These are phyloP conservation scores for Pelagia noctiluca DNA, from an alignment of 30 jellyfish, hydroid and myxozoan species.

Conservation along the genomic window DNA sequence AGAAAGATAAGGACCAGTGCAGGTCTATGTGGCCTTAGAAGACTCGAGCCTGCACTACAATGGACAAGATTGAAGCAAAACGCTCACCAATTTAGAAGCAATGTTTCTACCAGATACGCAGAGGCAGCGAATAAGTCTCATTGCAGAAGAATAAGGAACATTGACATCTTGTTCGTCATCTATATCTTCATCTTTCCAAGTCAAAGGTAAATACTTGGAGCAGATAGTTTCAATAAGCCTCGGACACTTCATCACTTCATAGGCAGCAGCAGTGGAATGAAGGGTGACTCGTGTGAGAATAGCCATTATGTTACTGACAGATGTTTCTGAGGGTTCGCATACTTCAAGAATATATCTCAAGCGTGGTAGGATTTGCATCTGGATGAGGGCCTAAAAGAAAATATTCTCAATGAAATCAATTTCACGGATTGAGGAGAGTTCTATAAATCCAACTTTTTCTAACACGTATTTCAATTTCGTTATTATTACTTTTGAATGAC, in stretches of 20 bases:
- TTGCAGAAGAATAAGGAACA: slow-evolving; percentile 31
- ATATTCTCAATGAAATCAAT: not conserved
- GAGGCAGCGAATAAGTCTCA: slow-evolving; percentile 64
- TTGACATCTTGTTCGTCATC: not conserved
- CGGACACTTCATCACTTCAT: slow-evolving; percentile 79
- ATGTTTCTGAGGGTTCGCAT: slow-evolving; percentile 59
- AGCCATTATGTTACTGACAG: slow-evolving; percentile 64
- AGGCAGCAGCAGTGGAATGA: slow-evolving; percentile 81
- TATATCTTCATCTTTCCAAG: slow-evolving; percentile 28
- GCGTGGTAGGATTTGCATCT: slow-evolving; percentile 83
- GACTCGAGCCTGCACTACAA: no score
- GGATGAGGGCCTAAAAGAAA: slow-evolving; percentile 75
- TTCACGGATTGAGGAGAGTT: not conserved
- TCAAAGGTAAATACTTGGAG: slow-evolving; percentile 34
- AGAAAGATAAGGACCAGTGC: no score
- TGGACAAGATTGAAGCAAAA: no score
- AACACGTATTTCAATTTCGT: no score
- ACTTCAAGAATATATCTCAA: slow-evolving; percentile 78
- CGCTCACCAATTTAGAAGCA: slow-evolving; percentile 73
- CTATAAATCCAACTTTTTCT: not conserved
- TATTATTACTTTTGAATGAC: no score
- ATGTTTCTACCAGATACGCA: slow-evolving; percentile 76
- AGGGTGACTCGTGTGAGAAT: slow-evolving; percentile 71
- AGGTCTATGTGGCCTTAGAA: no score
- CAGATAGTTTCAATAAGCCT: slow-evolving; percentile 63